Evolutionary conservation across 2,797 vertebrate species (phyloP).

Genomic region (Valencia hispanica): DNA sequence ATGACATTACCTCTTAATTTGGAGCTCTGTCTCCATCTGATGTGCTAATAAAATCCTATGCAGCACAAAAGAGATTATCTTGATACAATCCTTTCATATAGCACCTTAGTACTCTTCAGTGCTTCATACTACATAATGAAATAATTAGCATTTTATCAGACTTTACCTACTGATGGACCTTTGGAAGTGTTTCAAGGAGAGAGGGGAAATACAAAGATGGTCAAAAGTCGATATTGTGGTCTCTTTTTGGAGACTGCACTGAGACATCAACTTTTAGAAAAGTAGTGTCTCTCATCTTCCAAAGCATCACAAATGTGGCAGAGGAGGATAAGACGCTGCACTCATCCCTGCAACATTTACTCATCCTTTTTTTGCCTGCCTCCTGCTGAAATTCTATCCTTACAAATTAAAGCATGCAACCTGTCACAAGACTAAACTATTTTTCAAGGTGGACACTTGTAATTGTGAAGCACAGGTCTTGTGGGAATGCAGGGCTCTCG

Average conservation of each 20-base stretch:
- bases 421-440: not conserved
- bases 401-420: slow-evolving; percentile 6
- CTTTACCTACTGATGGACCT: slow-evolving; percentile 60
- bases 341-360: slow-evolving; percentile 29
- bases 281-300: slow-evolving; percentile 40
- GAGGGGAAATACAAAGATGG: not conserved
- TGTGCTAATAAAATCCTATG: slow-evolving; percentile 42
- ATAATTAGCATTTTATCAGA: slow-evolving; percentile 73
- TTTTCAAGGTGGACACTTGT: slow-evolving; percentile 23
- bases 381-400: not conserved
- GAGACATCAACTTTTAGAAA: slow-evolving; percentile 55
- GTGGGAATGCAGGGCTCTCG: slow-evolving; percentile 19
- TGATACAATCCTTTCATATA: slow-evolving; percentile 46
- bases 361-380: slow-evolving; percentile 21
- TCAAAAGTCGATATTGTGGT: slow-evolving; percentile 29
- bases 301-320: slow-evolving; percentile 45
- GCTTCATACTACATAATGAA: slow-evolving; percentile 75
- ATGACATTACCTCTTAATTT: slow-evolving; percentile 39
- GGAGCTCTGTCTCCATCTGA: slow-evolving; percentile 13
- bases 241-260: slow-evolving; percentile 44
- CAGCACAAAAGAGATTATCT: slow-evolving; percentile 46
- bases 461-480: slow-evolving; percentile 26
- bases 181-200: slow-evolving; percentile 24
- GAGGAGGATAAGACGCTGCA: slow-evolving; percentile 20
- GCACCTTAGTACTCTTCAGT: slow-evolving; percentile 49